These are phyloP conservation scores for Mesorhabditis spiculigera DNA, from an alignment of 2,888 invertebrate genomes.

Conservation along the genomic window DNA sequence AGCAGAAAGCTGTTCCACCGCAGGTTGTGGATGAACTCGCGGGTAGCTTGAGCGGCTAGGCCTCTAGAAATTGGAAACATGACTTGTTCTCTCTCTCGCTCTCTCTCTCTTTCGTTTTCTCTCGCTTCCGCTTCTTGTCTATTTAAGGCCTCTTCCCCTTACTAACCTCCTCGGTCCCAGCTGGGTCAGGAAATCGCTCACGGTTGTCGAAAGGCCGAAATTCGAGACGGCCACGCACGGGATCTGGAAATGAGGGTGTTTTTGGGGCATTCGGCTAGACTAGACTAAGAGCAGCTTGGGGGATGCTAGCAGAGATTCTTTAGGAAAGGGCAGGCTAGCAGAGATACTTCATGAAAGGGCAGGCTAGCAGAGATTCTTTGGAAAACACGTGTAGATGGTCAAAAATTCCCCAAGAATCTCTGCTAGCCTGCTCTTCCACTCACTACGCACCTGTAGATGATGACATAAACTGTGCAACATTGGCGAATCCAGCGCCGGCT, in stretches of 20 bases:
- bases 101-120: too few relatives aligned
- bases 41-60: constrained; percentile 28
- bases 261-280: background rate
- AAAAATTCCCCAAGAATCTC: background rate
- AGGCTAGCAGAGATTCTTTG: too few relatives aligned
- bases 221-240: constrained; percentile 23
- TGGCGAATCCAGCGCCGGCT: constrained; percentile 31
- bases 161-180: constrained; percentile 22
- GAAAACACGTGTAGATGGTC: too few relatives aligned
- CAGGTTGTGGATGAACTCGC: constrained; percentile 38
- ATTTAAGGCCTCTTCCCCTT: background rate
- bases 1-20: constrained; percentile 37
- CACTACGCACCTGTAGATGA: constrained; percentile 29
- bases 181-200: constrained; percentile 29
- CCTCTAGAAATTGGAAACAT: constrained; percentile 17
- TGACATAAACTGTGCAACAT: constrained; percentile 51
- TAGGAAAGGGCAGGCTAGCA: too few relatives aligned
- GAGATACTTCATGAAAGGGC: too few relatives aligned
- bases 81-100: too few relatives aligned
- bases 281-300: background rate
- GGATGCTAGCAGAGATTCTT: too few relatives aligned
- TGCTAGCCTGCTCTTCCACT: too few relatives aligned
- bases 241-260: constrained; percentile 23
- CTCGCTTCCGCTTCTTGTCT: too few relatives aligned
- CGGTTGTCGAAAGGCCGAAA: constrained; percentile 18